Evolutionary conservation across 2,888 invertebrate genomes (phyloP).

Genomic region (Rhabditoides inermis): DNA sequence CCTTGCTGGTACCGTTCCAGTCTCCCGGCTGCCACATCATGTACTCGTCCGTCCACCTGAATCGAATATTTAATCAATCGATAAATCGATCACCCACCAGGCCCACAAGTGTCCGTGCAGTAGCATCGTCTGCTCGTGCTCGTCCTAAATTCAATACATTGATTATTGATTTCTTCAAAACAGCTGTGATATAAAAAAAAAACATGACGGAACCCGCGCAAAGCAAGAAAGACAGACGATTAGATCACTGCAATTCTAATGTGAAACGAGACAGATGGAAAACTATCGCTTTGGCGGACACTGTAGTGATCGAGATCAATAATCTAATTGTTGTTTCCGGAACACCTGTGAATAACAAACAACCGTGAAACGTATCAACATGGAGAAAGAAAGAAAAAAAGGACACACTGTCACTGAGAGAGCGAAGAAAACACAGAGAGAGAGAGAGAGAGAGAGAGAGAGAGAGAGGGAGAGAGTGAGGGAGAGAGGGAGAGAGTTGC

Average conservation of each 20-base stretch:
- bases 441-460: too few relatives aligned
- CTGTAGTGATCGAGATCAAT: too few relatives aligned
- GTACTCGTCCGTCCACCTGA: slow-evolving; percentile 37
- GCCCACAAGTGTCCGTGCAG: slow-evolving; percentile 46
- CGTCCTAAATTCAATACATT: slow-evolving; percentile 30
- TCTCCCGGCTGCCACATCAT: slow-evolving; percentile 34
- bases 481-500: neutral
- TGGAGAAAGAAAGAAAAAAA: too few relatives aligned
- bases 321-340: too few relatives aligned
- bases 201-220: neutral
- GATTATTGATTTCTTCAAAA: neutral
- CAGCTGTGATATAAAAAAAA: neutral
- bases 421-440: too few relatives aligned
- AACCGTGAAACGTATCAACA: too few relatives aligned
- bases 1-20: slow-evolving; percentile 29
- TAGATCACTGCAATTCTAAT: slow-evolving; percentile 4
- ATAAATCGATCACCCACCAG: slow-evolving; percentile 24
- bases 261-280: too few relatives aligned
- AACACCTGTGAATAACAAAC: neutral
- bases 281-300: too few relatives aligned
- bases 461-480: too few relatives aligned
- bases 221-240: neutral
- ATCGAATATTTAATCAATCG: too few relatives aligned
- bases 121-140: slow-evolving; percentile 46
- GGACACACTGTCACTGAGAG: too few relatives aligned